Evolutionary conservation across 2,113 vertebrate species (phyloP).

Genomic region (Coreoperca whiteheadi): DNA sequence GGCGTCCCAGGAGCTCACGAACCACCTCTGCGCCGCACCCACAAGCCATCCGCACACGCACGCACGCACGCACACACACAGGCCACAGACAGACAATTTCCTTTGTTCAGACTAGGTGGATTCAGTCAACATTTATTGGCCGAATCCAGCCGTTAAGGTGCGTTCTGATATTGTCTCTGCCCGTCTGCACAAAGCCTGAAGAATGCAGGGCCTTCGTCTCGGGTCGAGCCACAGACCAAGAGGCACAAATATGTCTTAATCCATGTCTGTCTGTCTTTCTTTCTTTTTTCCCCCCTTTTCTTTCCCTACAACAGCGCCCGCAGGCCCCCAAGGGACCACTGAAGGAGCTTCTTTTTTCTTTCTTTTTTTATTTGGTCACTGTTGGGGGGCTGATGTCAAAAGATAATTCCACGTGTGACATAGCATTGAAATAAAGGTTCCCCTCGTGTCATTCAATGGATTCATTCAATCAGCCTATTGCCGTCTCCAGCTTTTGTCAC

Average conservation of each 20-base stretch:
- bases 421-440: neutral
- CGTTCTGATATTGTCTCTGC: constrained; percentile 14
- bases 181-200: constrained; percentile 19
- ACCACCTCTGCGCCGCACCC: no score
- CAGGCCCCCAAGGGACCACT: constrained; percentile 21
- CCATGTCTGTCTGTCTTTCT: constrained; percentile 30
- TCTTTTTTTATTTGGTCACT: neutral
- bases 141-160: constrained; percentile 31
- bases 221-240: constrained; percentile 11
- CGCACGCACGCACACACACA: constrained; percentile 2
- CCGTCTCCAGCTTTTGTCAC: neutral
- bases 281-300: no score
- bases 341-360: neutral
- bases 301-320: neutral
- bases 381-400: neutral
- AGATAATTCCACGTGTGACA: neutral
- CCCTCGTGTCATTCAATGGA: neutral
- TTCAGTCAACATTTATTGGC: constrained; percentile 15
- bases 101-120: constrained; percentile 34
- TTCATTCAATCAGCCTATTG: neutral
- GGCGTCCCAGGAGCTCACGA: no score
- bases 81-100: constrained; percentile 65
- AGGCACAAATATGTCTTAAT: constrained; percentile 40
- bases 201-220: constrained; percentile 41
- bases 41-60: neutral